Evolutionary conservation across 2,888 invertebrate genomes (phyloP).

Genomic region (Parthenolecanium corni): DNA sequence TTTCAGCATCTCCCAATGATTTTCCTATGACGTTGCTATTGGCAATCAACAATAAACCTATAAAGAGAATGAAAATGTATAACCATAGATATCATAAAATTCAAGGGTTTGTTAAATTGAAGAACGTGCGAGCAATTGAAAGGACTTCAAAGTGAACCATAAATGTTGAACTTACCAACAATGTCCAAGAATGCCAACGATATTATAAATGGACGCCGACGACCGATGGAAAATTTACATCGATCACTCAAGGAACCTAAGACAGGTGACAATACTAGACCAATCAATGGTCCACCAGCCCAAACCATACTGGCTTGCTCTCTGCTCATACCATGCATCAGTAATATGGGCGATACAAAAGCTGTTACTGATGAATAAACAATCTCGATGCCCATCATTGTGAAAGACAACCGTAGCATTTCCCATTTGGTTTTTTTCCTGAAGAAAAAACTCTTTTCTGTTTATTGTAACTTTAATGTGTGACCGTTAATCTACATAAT

Average conservation of each 20-base stretch:
- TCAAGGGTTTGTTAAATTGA: too few relatives aligned
- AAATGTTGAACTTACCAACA: constrained; percentile 49
- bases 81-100: too few relatives aligned
- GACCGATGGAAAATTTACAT: constrained; percentile 66
- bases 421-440: constrained; percentile 70
- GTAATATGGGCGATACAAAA: constrained; percentile 85
- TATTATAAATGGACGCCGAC: constrained; percentile 84
- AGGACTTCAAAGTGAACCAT: too few relatives aligned
- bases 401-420: constrained; percentile 76
- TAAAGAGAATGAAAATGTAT: neutral
- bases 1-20: constrained; percentile 14
- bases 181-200: constrained; percentile 82
- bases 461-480: constrained; percentile 30
- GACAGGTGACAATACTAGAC: constrained; percentile 86
- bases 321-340: constrained; percentile 86
- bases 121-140: too few relatives aligned
- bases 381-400: constrained; percentile 95
- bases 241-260: constrained; percentile 86
- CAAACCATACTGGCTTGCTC: constrained; percentile 90
- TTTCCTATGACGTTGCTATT: constrained; percentile 55
- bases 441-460: constrained; percentile 30
- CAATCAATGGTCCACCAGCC: constrained; percentile 86
- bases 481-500: neutral
- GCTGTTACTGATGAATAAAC: constrained; percentile 96
- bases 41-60: constrained; percentile 78